Evolutionary conservation across 1,140 invertebrate species (phyloP).

Genomic region (Magallana angulata): DNA sequence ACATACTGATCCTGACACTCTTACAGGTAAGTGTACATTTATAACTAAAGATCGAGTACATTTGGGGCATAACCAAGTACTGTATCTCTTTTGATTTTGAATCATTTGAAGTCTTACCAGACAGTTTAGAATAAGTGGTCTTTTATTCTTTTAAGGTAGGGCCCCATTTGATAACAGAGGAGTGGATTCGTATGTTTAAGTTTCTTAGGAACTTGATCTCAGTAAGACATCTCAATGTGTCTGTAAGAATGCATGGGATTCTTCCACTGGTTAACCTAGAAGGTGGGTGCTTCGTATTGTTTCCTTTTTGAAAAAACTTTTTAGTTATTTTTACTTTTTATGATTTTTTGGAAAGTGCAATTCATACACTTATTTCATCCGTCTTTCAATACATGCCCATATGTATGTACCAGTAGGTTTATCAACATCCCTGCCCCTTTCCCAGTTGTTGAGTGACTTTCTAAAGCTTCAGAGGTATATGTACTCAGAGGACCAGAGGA

Average conservation of each 20-base stretch:
- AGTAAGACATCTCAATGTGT: neutral
- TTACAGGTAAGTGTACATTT: neutral
- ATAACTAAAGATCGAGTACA: neutral
- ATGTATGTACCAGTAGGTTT: neutral
- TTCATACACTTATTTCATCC: too few species aligned
- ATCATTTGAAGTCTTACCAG: too few species aligned
- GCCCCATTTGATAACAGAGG: neutral
- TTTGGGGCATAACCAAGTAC: too few species aligned
- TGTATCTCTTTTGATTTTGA: too few species aligned
- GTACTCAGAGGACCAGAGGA: neutral
- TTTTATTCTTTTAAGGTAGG: neutral
- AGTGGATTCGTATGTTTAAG: neutral
- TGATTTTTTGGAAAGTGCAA: too few species aligned
- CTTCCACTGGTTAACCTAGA: neutral
- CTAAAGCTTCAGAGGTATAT: neutral
- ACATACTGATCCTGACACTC: neutral
- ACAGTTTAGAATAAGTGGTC: too few species aligned
- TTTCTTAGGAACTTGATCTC: neutral
- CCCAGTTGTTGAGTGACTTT: neutral
- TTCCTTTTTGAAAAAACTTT: too few species aligned
- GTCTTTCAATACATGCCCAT: too few species aligned
- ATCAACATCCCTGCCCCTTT: neutral
- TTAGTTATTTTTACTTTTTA: too few species aligned
- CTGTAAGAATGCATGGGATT: slow-evolving; percentile 2
- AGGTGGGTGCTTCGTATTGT: neutral